Conservation (phyloP, 1,140 invertebrate species). For the Drosophila bocki region DNA sequence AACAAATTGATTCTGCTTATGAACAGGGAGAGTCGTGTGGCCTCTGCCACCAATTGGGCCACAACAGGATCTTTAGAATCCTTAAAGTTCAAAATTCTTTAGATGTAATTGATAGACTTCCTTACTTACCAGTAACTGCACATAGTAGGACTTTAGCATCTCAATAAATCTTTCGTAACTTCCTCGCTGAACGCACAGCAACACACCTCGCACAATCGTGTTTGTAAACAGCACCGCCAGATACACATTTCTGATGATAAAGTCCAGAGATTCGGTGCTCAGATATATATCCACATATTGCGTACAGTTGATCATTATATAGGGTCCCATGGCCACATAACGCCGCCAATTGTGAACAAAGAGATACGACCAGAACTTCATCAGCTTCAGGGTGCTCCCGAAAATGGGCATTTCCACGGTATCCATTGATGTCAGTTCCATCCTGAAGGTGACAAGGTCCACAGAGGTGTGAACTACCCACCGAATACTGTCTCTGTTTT, state of each 20-base stretch:
- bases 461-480: conserved; percentile 13
- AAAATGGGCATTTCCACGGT: conserved; percentile 66
- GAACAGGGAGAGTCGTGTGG: conserved; percentile 53
- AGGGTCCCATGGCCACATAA: conserved; percentile 68
- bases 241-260: conserved; percentile 74
- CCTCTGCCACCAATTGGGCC: conserved; percentile 40
- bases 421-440: conserved; percentile 54
- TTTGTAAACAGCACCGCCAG: conserved; percentile 72
- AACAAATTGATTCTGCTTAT: conserved; percentile 70
- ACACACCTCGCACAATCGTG: conserved; percentile 60
- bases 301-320: conserved; percentile 61
- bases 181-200: conserved; percentile 57
- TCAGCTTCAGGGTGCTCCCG: conserved; percentile 61
- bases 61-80: conserved; percentile 39
- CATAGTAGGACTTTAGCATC: conserved; percentile 46
- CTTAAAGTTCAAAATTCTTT: background rate
- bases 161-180: conserved; percentile 66
- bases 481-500: background rate
- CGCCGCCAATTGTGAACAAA: conserved; percentile 76
- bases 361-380: conserved; percentile 80
- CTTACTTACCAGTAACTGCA: conserved; percentile 52
- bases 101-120: too few species aligned
- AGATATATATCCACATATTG: conserved; percentile 77
- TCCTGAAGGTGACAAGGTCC: conserved; percentile 7
- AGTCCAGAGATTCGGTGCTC: conserved; percentile 70